Conservation (phyloP, 2,113 vertebrate species). For the Abramis brama region DNA sequence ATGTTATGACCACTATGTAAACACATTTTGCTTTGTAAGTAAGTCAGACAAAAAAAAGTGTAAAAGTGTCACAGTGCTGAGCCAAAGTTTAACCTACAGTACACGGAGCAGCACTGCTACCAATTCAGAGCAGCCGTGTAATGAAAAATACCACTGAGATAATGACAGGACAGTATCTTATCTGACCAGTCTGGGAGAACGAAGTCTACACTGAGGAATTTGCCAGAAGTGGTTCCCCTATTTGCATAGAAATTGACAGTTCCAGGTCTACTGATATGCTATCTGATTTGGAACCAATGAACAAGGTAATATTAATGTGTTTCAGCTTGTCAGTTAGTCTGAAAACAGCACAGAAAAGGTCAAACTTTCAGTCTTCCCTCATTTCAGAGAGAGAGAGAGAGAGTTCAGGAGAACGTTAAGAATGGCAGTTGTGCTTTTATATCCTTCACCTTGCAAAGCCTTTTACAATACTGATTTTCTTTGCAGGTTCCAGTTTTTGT, state of each 20-base stretch:
- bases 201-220: slow-evolving; percentile 28
- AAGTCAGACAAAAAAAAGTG: neutral
- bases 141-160: slow-evolving; percentile 9
- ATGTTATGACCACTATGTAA: slow-evolving; percentile 39
- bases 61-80: neutral
- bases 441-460: slow-evolving; percentile 57
- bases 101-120: neutral
- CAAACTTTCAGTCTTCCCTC: slow-evolving; percentile 32
- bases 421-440: neutral
- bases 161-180: slow-evolving; percentile 34
- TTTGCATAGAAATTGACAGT: slow-evolving; percentile 62
- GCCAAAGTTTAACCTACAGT: neutral
- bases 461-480: slow-evolving; percentile 67
- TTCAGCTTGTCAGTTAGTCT: slow-evolving; percentile 42
- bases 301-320: slow-evolving; percentile 34
- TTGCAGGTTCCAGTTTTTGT: slow-evolving; percentile 58
- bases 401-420: neutral
- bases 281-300: slow-evolving; percentile 46
- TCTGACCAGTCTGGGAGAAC: slow-evolving; percentile 45
- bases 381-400: neutral
- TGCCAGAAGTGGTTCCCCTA: slow-evolving; percentile 9
- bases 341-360: slow-evolving; percentile 42
- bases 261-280: slow-evolving; percentile 19
- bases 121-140: neutral
- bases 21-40: neutral